Evolutionary conservation across 2,113 vertebrate genomes (phyloP).

Genomic region (Theristicus caerulescens): DNA sequence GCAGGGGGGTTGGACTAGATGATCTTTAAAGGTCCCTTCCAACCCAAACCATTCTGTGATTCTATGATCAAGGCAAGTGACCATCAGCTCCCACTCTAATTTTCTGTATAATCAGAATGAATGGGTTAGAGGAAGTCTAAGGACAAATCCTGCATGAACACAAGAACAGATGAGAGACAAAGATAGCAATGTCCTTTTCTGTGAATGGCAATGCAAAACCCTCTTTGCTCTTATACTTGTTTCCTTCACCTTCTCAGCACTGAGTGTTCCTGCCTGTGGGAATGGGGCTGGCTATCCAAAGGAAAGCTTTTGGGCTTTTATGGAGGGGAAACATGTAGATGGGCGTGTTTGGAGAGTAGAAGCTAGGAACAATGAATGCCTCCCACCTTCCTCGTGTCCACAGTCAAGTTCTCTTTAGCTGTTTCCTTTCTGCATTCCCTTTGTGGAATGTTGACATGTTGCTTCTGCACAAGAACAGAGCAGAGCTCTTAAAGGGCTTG

Average conservation of each 20-base stretch:
- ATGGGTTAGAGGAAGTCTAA: not conserved
- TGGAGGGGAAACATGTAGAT: not conserved
- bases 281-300: not conserved
- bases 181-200: not conserved
- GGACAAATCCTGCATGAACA: not conserved
- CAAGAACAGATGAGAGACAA: not conserved
- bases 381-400: not conserved
- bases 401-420: not conserved
- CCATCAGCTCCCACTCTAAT: not conserved
- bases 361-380: not conserved
- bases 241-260: not conserved
- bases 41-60: not conserved
- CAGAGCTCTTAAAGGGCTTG: not conserved
- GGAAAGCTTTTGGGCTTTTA: not conserved
- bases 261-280: not conserved
- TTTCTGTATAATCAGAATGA: not conserved
- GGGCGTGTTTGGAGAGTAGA: not conserved
- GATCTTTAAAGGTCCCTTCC: not conserved
- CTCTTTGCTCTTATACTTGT: not conserved
- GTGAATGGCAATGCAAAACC: not conserved
- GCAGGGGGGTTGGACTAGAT: not conserved
- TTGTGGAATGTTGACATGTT: not conserved
- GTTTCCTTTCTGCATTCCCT: not conserved
- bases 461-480: not conserved
- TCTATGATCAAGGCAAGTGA: not conserved